Evolutionary conservation across 2,797 vertebrate genomes (phyloP), one percentile per base, ranked within the genome.

Genomic region (Tragopan temminckii): DNA sequence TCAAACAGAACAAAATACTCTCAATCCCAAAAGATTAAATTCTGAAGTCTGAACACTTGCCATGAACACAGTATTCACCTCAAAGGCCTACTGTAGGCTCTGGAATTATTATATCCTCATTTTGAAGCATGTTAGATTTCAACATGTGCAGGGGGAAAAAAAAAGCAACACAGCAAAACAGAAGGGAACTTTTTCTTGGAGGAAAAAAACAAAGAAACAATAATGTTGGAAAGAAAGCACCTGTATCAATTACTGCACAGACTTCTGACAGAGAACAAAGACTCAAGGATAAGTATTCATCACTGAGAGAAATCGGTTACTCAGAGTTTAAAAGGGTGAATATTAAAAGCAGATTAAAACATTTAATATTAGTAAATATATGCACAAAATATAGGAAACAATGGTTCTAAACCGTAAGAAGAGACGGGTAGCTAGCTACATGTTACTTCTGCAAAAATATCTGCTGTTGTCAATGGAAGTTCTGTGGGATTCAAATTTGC

Each of bases 401-500:
- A 59, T 3, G 0, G 27, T 68, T 84, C 43, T 45, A 72, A 77
- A 89, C 50, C 17, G 5, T 16, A 64, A 7, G 45, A 84, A 70
- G 9, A 52, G 75, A 79, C 0, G 3, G 23, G 45, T 46, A 77
- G 25, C 75, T 66, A 88, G 46, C 12, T 31, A 57, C 85, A 74
- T 14, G 29, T 40, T 78, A 57, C 66, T 95, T 95, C 89, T 88
- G 93, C 76, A 94, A 92, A 96, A 95, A 71, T 50, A 64, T n/a
- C 48, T 93, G 81, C 69, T 89, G 40, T 9, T 95, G 89, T 80
- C 50, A 89, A 31, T 87, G 71, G 58, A 90, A 83, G 62, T 62
- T 96, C 76, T 78, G 66, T 1, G 19, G 79, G 72, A 92, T 71
- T 76, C 68, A 83, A 43, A 58, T 15, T 91, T 94, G 89, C 85